Conservation (phyloP, 2,113 vertebrate genomes). For the Kryptolebias marmoratus region DNA sequence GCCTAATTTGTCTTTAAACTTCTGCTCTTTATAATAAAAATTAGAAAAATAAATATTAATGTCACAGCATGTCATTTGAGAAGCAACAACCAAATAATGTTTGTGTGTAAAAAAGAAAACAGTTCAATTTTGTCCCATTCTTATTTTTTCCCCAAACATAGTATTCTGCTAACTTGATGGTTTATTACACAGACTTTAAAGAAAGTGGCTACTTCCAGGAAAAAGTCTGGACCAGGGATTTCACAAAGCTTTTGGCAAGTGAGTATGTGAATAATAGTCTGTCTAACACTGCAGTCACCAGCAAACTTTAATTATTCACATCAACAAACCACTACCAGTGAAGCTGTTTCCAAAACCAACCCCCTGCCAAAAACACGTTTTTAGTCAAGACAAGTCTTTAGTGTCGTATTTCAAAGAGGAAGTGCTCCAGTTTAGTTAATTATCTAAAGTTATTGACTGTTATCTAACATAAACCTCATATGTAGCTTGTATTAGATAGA, state of each 20-base stretch:
- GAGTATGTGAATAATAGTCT: not conserved
- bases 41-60: not conserved
- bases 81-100: not conserved
- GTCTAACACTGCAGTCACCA: not conserved
- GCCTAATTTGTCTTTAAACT: conserved; percentile 54
- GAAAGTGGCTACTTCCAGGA: not conserved
- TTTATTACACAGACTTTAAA: not conserved
- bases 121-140: no score
- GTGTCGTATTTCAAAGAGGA: not conserved
- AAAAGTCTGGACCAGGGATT: not conserved
- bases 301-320: not conserved
- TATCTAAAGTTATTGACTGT: not conserved
- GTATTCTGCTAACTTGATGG: not conserved
- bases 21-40: conserved; percentile 80
- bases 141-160: no score
- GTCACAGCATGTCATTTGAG: not conserved
- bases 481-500: not conserved
- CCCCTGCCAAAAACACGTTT: not conserved
- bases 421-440: not conserved
- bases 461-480: not conserved
- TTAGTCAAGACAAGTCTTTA: not conserved
- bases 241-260: not conserved
- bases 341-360: not conserved
- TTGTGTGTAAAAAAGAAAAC: not conserved
- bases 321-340: not conserved